Conservation (phyloP, 2,888 invertebrate species). For the Melanchra persicariae region DNA sequence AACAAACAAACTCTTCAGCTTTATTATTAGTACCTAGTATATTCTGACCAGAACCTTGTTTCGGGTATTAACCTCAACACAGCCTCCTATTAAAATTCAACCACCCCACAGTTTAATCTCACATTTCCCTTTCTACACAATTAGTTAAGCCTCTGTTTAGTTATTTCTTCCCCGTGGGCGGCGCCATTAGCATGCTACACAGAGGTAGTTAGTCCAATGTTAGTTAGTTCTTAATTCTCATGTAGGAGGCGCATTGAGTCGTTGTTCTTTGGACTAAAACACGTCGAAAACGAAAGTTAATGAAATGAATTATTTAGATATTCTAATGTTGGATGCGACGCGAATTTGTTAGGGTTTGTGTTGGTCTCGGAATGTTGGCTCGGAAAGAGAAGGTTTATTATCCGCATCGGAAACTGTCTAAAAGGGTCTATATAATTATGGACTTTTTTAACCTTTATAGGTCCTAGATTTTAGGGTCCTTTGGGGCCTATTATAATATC, state of each 20-base stretch:
- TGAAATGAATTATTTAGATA: conserved; percentile 67
- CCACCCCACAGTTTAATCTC: conserved; percentile 31
- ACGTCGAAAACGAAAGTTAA: conserved; percentile 66
- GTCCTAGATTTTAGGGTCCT: too few species aligned
- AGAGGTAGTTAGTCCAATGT: conserved; percentile 61
- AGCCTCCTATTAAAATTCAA: conserved; percentile 28
- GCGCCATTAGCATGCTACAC: conserved; percentile 70
- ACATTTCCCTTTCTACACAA: conserved; percentile 63
- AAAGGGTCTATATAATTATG: neutral
- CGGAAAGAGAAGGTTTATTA: neutral
- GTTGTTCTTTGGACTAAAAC: conserved; percentile 49
- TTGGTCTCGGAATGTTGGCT: neutral
- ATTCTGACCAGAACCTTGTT: too few species aligned
- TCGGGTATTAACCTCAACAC: neutral
- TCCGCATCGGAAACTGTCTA: neutral
- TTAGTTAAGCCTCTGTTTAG: conserved; percentile 61
- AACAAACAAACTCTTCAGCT: too few species aligned
- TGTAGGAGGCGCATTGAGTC: conserved; percentile 61
- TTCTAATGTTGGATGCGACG: conserved; percentile 47
- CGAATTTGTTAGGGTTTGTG: conserved; percentile 40
- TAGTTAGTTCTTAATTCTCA: conserved; percentile 57
- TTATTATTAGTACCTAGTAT: too few species aligned
- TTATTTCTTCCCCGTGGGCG: conserved; percentile 63
- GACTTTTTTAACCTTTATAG: too few species aligned
- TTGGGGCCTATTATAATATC: too few species aligned